Base-by-base conservation (phyloP, 2,797 vertebrate species). In the Tachyglossus aculeatus region DNA sequence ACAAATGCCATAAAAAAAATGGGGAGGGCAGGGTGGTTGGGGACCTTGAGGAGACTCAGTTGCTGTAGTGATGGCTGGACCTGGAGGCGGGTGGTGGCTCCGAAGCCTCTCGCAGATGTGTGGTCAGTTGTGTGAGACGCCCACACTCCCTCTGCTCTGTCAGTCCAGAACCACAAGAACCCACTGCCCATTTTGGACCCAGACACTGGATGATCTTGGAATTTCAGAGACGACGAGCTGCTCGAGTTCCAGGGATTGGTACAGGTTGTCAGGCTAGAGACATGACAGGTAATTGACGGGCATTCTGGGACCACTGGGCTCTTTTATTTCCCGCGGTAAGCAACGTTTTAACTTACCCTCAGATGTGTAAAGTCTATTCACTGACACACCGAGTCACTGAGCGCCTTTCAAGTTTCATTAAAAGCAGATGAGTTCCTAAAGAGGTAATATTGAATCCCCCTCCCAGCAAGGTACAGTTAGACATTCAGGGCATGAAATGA, bases 371-470 rank as follows among this genome's bases (percentile, higher is more conserved):
- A 74, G 63, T 72, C 66, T 67, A 47, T 85, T 87, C 81, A 71
- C 63, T 53, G 73, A 69, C 77, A 87, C 52, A 62, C 1, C 65
- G 81, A 89, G 68, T 86, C 82, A 86, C 66, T 82, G 87, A 86
- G 80, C 81, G 56, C 68, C 71, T 82, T 69, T 81, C 75, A 81
- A 81, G 50, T 85, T 83, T 86, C 74, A 77, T 87, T 86, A 78
- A 78, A 81, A 83, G 37, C 61, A 75, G 71, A 76, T 78, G 69
- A 61, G 74, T 78, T 71, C 70, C 70, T 82, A 53, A 88, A 74
- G 74, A 84, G 48, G 52, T 67, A 57, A 12, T 67, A 71, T 88
- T 83, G 85, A 75, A n/a, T 90, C 81, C 88, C 19, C 63, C 19
- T 71, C 77, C 64, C 63, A 85, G 74, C 60, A 66, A 78, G 59